These are phyloP conservation scores for Epinotia ramella DNA, from an alignment of 2,888 invertebrate species.

Conservation along the genomic window DNA sequence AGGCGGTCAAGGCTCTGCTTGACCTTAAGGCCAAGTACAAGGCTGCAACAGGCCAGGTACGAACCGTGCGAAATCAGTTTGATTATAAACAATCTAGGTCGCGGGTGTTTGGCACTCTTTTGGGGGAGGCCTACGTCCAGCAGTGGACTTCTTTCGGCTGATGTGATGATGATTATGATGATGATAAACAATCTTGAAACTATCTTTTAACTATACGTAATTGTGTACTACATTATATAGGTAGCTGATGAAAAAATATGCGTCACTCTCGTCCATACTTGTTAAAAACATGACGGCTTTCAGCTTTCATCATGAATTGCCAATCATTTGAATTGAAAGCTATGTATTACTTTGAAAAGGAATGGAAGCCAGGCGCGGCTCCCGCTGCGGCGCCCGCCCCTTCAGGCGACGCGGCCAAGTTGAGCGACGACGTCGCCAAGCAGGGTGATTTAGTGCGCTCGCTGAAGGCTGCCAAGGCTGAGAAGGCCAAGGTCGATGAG, in stretches of 20 bases:
- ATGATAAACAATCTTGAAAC: too few species aligned
- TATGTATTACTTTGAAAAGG: slow-evolving; percentile 30
- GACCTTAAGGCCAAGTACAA: slow-evolving; percentile 90
- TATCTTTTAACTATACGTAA: too few species aligned
- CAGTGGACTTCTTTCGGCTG: too few species aligned
- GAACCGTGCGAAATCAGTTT: too few species aligned
- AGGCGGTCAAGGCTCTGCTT: slow-evolving; percentile 83
- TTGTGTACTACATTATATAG: too few species aligned
- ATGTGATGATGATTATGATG: neutral
- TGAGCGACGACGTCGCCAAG: slow-evolving; percentile 67
- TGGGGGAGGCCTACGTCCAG: too few species aligned
- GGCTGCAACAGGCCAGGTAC: slow-evolving; percentile 64
- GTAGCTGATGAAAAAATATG: too few species aligned
- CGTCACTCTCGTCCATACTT: too few species aligned
- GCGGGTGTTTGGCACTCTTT: too few species aligned
- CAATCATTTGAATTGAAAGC: neutral
- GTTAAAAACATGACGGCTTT: too few species aligned
- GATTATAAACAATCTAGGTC: too few species aligned
- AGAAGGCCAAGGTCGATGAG: slow-evolving; percentile 79
- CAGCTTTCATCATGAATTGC: too few species aligned
- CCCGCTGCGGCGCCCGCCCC: slow-evolving; percentile 40
- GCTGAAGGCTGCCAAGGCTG: slow-evolving; percentile 87
- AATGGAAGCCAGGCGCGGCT: slow-evolving; percentile 47
- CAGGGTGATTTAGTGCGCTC: slow-evolving; percentile 89
- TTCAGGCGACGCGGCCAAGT: slow-evolving; percentile 48